phyloP scores from a whole-genome alignment of 2,888 invertebrate genomes.

The Amphimallon solstitiale region DNA sequence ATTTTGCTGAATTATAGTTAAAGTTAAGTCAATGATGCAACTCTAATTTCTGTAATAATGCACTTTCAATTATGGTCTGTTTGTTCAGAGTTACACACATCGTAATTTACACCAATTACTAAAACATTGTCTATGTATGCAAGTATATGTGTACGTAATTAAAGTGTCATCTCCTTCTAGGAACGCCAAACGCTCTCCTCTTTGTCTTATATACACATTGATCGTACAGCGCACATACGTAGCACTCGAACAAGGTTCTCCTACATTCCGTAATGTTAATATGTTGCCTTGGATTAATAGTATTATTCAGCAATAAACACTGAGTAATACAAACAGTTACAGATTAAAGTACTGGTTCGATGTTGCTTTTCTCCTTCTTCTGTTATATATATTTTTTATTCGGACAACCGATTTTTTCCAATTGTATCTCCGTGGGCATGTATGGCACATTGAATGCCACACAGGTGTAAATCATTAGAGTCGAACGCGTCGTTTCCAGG shows the following conservation, averaged over 20 bases:
- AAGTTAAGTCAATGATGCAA: background rate
- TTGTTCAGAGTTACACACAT: slow-evolving; percentile 6
- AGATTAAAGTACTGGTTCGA: slow-evolving; percentile 7
- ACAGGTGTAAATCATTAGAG: slow-evolving; percentile 23
- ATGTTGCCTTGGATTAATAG: slow-evolving; percentile 22
- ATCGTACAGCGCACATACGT: background rate
- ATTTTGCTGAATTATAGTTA: background rate
- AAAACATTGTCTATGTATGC: slow-evolving; percentile 28
- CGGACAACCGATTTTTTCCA: too few relatives aligned
- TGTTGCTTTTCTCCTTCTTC: background rate
- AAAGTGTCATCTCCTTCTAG: slow-evolving; percentile 22
- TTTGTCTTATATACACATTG: slow-evolving; percentile 11
- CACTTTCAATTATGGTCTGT: slow-evolving; percentile 24
- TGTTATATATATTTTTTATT: too few relatives aligned
- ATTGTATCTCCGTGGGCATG: background rate
- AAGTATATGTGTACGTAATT: slow-evolving; percentile 15
- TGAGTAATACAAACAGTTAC: slow-evolving; percentile 24
- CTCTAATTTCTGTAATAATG: slow-evolving; percentile 26
- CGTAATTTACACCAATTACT: slow-evolving; percentile 33
- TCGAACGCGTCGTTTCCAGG: slow-evolving; percentile 1
- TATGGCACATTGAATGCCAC: slow-evolving; percentile 7
- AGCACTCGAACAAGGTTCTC: slow-evolving; percentile 15
- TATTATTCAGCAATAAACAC: slow-evolving; percentile 28
- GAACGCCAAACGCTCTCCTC: slow-evolving; percentile 25
- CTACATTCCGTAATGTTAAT: slow-evolving; percentile 6